Evolutionary conservation across 2,888 invertebrate species (phyloP), one percentile per base, ranked within the genome.

Genomic region (Watsonalla cultraria): DNA sequence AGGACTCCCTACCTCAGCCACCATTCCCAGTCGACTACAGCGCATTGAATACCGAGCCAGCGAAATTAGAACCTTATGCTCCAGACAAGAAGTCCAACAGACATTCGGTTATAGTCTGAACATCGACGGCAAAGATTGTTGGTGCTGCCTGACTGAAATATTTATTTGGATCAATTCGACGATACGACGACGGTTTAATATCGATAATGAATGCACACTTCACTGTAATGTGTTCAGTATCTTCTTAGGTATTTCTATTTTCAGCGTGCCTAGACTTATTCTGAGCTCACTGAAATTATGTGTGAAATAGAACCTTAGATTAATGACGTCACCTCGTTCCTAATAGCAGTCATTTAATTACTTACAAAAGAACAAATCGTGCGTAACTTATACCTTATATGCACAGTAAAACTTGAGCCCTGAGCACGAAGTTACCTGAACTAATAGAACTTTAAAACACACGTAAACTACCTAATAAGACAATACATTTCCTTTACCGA

Each of bases 1-100:
- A 92, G 63, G 91, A 86, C 62, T 82, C 92, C 24, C 76, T 91
- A 9, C 92, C 91, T 0, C 87, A 91, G 52, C 92, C 92, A 2
- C 92, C 93, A 9, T 95, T 95, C 74, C 95, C 95, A 4, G 94
- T 95, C 52, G 95, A 95, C 87, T 95, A 95, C 82, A 94, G 94
- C 70, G 94, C 94, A 34, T 88, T 95, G 60, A 95, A 94, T 83
- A 93, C 94, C 4, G 93, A 94, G 66, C 93, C 93, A 55, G 93
- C 92, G 56, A 94, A 94, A 73, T 80, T 94, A 58, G 94, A 95
- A 80, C 93, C 94, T 60, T 95, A 94, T 70, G 92, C 89, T 62
- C 94, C 94, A 5, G 93, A 94, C 74, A 93, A 92, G 68, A 93
- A 93, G 79, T 93, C 93, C 52, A 94, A 93, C 76, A 90, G 94